Base-by-base conservation (phyloP, 2,888 invertebrate species). In the Ephialtes manifestator region DNA sequence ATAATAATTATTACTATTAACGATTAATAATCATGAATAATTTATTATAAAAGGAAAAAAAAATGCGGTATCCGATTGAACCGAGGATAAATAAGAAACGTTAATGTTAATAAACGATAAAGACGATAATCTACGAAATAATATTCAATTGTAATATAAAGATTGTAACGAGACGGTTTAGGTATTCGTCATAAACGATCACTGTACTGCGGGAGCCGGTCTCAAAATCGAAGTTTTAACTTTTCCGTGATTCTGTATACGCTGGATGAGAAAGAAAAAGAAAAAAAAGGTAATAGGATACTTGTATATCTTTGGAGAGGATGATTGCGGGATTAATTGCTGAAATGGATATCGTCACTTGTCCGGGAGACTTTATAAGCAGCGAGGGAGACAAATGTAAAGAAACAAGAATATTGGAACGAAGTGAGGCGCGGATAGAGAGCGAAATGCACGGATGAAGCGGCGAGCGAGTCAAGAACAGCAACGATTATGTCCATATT, bases 401-500 rank as follows among this genome's bases (percentile, higher is more conserved):
- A 58, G 39, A 53, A 28, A 48, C 63, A 28, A 74, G 53, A 78
- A 48, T 15, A 72, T 58, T n/a, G 63, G 43, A n/a, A 48, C 20
- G 39, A 51, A 79, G 48, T 39, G 65, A 76, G 79, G 24, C 15
- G 80, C 15, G 71, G 58, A 51, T 65, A 70, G 67, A 60, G 60
- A 55, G 35, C 72, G 74, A 76, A 39, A 60, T 60, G 48, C 71
- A 76, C 79, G 76, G 63, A 60, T 58, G 76, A 72, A 80, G 68
- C 71, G 70, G 55, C 74, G 78, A 67, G 43, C 60, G 65, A 76
- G 35, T 53, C 78, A 77, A 60, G 71, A 84, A 48, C 48, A 13
- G 51, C 82, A 71, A 79, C 78, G 72, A 84, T 84, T 35, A 68
- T 78, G 82, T 85, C 85, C 82, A 15, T 87, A 79, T 81, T 85